Conservation (phyloP, 2,888 invertebrate genomes). For the Tribolium freemani region DNA sequence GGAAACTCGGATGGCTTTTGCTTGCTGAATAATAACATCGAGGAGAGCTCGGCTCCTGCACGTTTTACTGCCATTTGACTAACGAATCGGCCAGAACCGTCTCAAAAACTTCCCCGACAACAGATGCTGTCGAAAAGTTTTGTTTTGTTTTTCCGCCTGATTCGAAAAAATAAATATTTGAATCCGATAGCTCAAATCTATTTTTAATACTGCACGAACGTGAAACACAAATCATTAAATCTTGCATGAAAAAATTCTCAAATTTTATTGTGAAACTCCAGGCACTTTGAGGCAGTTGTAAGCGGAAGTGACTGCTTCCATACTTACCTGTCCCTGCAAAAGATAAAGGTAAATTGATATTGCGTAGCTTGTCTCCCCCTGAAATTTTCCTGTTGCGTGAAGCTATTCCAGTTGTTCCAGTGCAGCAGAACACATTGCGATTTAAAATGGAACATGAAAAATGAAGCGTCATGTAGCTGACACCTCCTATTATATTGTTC, state of each 20-base stretch:
- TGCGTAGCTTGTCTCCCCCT: background rate
- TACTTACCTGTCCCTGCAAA: background rate
- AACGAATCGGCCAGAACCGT: constrained; percentile 18
- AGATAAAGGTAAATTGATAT: constrained; percentile 28
- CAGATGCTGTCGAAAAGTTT: constrained; percentile 19
- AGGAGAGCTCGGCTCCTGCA: background rate
- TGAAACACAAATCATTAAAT: background rate
- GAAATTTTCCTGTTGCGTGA: constrained; percentile 12
- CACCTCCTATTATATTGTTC: constrained; percentile 33
- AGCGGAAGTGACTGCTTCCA: background rate
- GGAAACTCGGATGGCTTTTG: background rate
- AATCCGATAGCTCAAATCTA: constrained; percentile 12
- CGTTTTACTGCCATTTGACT: constrained; percentile 34
- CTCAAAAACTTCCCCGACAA: constrained; percentile 8
- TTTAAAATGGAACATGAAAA: constrained; percentile 36
- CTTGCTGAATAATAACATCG: background rate
- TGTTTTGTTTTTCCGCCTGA: constrained; percentile 24
- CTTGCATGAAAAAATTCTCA: background rate
- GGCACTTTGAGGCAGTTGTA: background rate
- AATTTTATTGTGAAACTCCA: background rate
- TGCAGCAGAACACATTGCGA: constrained; percentile 1
- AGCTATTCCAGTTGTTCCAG: background rate
- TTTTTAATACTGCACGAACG: constrained; percentile 14
- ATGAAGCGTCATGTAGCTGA: constrained; percentile 42
- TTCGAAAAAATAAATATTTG: constrained; percentile 22